Base-by-base conservation (phyloP, 2,113 vertebrate genomes). In the Odobenus rosmarus region DNA sequence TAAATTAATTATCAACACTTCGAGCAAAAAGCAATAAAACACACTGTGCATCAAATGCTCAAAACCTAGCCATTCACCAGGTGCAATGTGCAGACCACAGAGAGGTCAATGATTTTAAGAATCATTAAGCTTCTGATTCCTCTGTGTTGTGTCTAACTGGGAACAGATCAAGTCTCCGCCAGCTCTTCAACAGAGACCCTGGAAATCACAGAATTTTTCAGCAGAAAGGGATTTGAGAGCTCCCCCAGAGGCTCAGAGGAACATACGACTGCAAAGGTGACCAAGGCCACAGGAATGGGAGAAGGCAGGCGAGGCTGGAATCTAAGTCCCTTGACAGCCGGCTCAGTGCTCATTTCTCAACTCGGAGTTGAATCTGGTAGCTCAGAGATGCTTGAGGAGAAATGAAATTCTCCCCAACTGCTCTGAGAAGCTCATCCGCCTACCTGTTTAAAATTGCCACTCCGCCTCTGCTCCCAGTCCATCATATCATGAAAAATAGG, bases 401-500 rank as follows among this genome's bases (percentile, higher is more conserved):
- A 39, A 14, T 1, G 5, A 42, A 46, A 24, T 8, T 42, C 51
- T 69, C 26, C 28, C 12, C 36, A n/a, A 2, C 14, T 36, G 28
- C 21, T 46, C 31, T 8, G 51, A 39, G 33, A 33, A 69, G 84
- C 6, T 7, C 31, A 0, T 21, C 15, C 0, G 4, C 98, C 90
- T 98, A 99, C 99, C 99, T 99, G 99, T 96, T 99, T 99, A 94
- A 99, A 99, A 98, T 99, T 99, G 85, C 99, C 99, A 28, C 99
- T 99, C 92, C 99, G 99, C 49, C 99, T 99, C 98, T 99, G 99
- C 97, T 99, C 99, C 99, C 99, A 99, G 96, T 99, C 99, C 99
- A 99, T 99, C 99, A 99, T 99, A 98, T 99, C 99, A 28, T 99
- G 99, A 98, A 99, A 99, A 98, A 99, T 99, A 59, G 99, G 99